Base-by-base conservation (phyloP, 2,888 invertebrate species). In the Synanthedon myopaeformis region DNA sequence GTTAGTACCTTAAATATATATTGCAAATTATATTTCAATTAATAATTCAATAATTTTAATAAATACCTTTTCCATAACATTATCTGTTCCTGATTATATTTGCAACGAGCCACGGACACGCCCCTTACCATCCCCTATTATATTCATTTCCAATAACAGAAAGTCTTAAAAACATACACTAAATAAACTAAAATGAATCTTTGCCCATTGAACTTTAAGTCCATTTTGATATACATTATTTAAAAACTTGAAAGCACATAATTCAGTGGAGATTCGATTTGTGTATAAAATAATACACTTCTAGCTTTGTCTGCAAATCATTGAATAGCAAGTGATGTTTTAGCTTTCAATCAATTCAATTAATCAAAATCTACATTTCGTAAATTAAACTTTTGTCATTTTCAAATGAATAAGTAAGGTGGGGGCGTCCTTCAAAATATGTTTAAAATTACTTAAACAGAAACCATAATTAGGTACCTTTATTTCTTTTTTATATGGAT, bases 281-380 rank as follows among this genome's bases (percentile, higher is more conserved):
- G 79, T 81, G 79, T 79, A 85, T 85, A 80, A 85, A 85, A 86
- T 87, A 86, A 87, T 86, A 85, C 83, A 84, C 82, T 85, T 84
- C 82, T 79, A 72, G 79, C 83, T 83, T 86, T 86, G 86, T 85
- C 79, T 78, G 83, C 60, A 61, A 75, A 68, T 79, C 78, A 80
- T 78, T 82, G 79, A 74, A 76, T 79, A 76, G 78, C 76, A 81
- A 82, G 79, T 78, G 82, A 79, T 83, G 85, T 83, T 84, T 79
- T 72, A 76, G 75, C 73, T 70, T 76, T 79, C 72, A 81, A 76
- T 78, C 73, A 82, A 84, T 77, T 82, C 82, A 79, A 83, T 84
- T 83, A 79, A 85, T 84, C 81, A 82, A 80, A 82, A 82, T 74
- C 65, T 60, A 67, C 70, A 72, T 69, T 73, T 68, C 60, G 66